phyloP scores from a whole-genome alignment of 2,113 vertebrate genomes.

The Xenopus tropicalis region DNA sequence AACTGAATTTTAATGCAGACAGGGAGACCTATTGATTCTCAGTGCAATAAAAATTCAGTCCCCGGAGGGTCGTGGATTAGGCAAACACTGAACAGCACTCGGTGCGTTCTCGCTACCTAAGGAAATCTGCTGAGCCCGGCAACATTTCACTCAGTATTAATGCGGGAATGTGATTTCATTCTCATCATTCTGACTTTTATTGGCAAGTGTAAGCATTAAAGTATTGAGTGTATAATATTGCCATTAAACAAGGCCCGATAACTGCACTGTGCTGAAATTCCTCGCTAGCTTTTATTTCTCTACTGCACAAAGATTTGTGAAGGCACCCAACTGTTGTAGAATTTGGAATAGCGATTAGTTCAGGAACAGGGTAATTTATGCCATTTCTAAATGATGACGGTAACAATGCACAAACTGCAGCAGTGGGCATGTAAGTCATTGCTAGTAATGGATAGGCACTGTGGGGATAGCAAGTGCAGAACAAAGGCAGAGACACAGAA shows the following conservation, averaged over 20 bases:
- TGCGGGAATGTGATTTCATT: slow-evolving; percentile 1
- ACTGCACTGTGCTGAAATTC: not conserved
- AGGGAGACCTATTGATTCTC: slow-evolving; percentile 24
- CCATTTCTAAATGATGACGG: not conserved
- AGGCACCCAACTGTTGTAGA: not conserved
- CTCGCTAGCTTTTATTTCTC: not conserved
- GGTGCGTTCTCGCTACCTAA: not conserved
- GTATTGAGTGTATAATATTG: slow-evolving; percentile 13
- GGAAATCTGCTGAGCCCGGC: slow-evolving; percentile 6
- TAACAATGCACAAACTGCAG: not conserved
- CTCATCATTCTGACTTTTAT: slow-evolving; percentile 19
- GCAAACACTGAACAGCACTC: not conserved
- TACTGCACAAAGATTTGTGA: not conserved
- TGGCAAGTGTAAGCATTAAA: slow-evolving; percentile 12
- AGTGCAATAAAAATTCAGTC: slow-evolving; percentile 7
- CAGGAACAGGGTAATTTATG: not conserved
- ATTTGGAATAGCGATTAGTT: not conserved
- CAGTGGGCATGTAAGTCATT: too few relatives aligned
- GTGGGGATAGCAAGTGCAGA: too few relatives aligned
- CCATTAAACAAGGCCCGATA: slow-evolving; percentile 26
- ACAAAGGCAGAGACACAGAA: too few relatives aligned
- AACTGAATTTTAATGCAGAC: slow-evolving; percentile 21
- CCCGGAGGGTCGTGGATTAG: slow-evolving; percentile 5
- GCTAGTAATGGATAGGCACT: too few relatives aligned
- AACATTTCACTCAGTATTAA: slow-evolving; percentile 5